Base-by-base conservation (phyloP, 2,888 invertebrate species). In the Yponomeuta cagnagella region DNA sequence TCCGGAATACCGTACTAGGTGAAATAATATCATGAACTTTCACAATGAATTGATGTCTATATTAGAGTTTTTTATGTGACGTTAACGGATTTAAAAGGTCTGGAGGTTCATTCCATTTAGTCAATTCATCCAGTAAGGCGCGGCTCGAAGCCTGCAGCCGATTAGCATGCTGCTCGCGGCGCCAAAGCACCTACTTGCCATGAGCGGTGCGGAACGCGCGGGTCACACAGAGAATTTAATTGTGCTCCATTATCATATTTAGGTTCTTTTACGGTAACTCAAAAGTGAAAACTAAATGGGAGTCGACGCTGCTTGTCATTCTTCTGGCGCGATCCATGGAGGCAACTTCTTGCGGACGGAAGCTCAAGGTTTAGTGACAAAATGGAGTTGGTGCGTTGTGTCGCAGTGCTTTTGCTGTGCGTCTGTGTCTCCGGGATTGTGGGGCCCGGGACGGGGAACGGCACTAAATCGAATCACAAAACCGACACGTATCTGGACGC, bases 401-500 rank as follows among this genome's bases (percentile, higher is more conserved):
- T 82, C 70, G 77, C 78, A 72, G 72, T 89, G 74, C 75, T 90
- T 70, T 80, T 81, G 72, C 74, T 88, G 70, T 78, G 82, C 77
- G 84, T 78, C 74, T 85, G 82, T 74, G 89, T 78, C 72, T 78
- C 84, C 63, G 91, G 90, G 68, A 90, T 92, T 66, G 81, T 90
- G 10, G 88, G 88, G n/a, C 90, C 89, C 12, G 43, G 43, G 9
- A 72, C 74, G n/a, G 77, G 75, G 33, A 91, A 89, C 73, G 80
- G 77, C 72, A 90, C 88, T 1, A 89, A 88, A 77, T 71, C 77
- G 33, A 75, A 78, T 70, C 79, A 84, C 70, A 90, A 89, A 80
- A 87, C 86, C 1, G 95, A 95, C 80, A 94, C 94, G 2, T 95
- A 95, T 77, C 82, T 95, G 75, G 94, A 95, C 65, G 95, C 95